Evolutionary conservation across 2,113 vertebrate genomes (phyloP).

Genomic region (Gila orcuttii): DNA sequence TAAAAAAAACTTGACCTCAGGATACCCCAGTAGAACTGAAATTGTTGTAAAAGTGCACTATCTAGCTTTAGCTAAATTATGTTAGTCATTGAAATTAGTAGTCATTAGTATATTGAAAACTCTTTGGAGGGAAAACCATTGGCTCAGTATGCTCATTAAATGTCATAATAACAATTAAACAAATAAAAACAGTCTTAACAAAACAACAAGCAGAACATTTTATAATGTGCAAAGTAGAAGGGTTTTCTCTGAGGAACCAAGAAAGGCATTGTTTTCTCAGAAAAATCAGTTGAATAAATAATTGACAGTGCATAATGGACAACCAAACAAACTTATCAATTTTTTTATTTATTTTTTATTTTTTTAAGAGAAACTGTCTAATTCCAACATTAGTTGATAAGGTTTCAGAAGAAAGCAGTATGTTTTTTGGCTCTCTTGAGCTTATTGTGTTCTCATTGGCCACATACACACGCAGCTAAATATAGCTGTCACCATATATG

Average conservation of each 20-base stretch:
- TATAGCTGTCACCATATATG: not conserved
- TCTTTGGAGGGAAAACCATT: not conserved
- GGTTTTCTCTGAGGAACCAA: not conserved
- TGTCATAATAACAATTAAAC: slow-evolving; percentile 15
- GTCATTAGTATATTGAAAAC: not conserved
- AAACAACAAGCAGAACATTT: slow-evolving; percentile 12
- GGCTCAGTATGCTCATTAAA: slow-evolving; percentile 11
- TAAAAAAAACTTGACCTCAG: not conserved
- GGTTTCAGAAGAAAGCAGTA: not conserved
- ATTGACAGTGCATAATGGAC: not conserved
- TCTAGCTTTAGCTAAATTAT: not conserved
- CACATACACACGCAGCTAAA: not conserved
- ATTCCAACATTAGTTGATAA: not conserved
- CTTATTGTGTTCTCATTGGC: not conserved
- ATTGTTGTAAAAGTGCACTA: slow-evolving; percentile 1
- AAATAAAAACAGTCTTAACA: slow-evolving; percentile 10
- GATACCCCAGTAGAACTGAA: not conserved
- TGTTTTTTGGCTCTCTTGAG: not conserved
- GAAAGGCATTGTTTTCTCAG: not conserved
- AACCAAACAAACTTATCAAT: not conserved
- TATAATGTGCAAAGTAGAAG: not conserved
- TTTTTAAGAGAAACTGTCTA: not conserved
- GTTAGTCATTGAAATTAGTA: not conserved
- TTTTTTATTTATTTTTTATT: too few relatives aligned
- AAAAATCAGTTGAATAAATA: not conserved